These are phyloP conservation scores for Ambastaia sidthimunki DNA, from an alignment of 2,797 vertebrate species.

Conservation along the genomic window DNA sequence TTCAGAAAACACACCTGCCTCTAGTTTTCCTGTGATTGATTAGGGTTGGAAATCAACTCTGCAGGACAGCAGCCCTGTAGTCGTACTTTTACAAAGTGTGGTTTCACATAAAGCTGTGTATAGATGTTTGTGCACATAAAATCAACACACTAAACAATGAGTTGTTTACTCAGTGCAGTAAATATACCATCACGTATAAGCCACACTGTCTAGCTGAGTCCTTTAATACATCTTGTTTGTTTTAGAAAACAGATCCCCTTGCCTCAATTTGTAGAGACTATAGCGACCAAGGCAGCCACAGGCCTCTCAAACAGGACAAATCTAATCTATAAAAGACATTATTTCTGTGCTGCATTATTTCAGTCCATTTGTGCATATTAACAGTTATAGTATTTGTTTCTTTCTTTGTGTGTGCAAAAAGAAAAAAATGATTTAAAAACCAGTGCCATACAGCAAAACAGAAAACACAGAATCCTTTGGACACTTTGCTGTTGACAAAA, in stretches of 20 bases:
- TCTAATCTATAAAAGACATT: background rate
- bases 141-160: too few relatives aligned
- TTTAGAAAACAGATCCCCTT: constrained; percentile 24
- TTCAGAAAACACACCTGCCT: too few relatives aligned
- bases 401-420: background rate
- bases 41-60: too few relatives aligned
- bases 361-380: constrained; percentile 4
- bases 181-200: background rate
- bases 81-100: too few relatives aligned
- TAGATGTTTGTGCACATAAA: too few relatives aligned
- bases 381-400: background rate
- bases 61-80: too few relatives aligned
- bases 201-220: background rate
- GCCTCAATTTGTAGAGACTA: constrained; percentile 63
- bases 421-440: background rate
- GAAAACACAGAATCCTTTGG: background rate
- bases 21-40: too few relatives aligned
- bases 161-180: background rate
- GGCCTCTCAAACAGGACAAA: constrained; percentile 42
- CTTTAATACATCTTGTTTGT: constrained; percentile 37
- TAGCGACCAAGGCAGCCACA: constrained; percentile 68
- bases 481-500: background rate
- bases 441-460: constrained; percentile 13
- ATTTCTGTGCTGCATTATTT: background rate
- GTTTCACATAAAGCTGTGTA: too few relatives aligned